Base-by-base conservation (phyloP, 2,113 vertebrate species). In the Typhlomys cinereus region DNA sequence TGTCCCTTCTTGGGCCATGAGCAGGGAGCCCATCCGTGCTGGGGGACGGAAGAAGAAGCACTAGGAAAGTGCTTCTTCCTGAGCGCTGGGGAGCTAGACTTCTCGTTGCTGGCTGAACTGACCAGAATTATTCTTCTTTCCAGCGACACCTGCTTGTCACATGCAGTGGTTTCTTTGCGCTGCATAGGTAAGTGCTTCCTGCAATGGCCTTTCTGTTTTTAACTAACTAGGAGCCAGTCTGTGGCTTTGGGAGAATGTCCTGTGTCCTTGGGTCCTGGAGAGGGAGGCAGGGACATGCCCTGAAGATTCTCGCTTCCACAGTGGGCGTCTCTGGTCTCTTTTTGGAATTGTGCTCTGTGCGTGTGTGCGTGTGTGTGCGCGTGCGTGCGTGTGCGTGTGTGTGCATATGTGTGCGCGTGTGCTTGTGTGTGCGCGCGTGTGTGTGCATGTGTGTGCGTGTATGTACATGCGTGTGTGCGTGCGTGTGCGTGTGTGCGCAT, bases 121-220 rank as follows among this genome's bases (percentile, higher is more conserved):
- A 94, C 61, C 34, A 11, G 18, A 27, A 4, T 85, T 73, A 14
- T 88, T 10, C 21, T 88, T 74, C 46, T 71, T 90, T 81, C 14
- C 67, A 98, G 98, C 11, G 84, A 96, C 3, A 83, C 5, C 31
- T 98, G 98, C 76, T 23, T 90, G 1, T 97, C 97, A 8, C 86
- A 90, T 59, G 71, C 1, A 0, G 97, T 98, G 94, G 98, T 98
- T 62, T 98, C 98, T 18, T 85, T 98, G 41, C 97, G 96, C 54
- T 98, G 98, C 57, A 97, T 98, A 92, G 57, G 98, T 98, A 86
- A 96, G 97, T 92, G 48, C 12, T 17, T 34, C 94, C 31, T 1
- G 4, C n/a, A 1, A 36, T 9, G 21, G 8, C 44, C 48, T 52
- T n/a, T n/a, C 11, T 23, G 4, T 31, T 21, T 36, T 25, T 74